These are phyloP conservation scores for Heterodera carotae DNA, from an alignment of 1,140 invertebrate species.

Conservation along the genomic window DNA sequence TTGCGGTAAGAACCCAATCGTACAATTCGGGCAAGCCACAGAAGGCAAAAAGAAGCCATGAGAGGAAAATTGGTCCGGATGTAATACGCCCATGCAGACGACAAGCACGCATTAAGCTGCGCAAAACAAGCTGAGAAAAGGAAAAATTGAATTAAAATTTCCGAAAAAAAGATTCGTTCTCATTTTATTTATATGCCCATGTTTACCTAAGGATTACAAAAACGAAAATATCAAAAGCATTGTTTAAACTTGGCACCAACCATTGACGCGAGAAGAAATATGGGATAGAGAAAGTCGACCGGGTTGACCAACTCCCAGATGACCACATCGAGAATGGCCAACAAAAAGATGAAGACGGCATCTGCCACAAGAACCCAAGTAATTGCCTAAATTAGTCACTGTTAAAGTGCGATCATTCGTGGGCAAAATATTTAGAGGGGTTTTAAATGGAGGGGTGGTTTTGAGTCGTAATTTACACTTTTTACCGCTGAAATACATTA, in stretches of 20 bases:
- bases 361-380: conserved; percentile 43
- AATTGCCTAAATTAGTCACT: conserved; percentile 45
- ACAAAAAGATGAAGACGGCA: conserved; percentile 43
- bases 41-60: conserved; percentile 49
- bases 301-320: conserved; percentile 31
- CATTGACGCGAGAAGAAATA: conserved; percentile 48
- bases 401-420: too few species aligned
- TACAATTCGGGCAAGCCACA: conserved; percentile 54
- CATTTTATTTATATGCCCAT: too few species aligned
- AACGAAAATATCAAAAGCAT: background rate
- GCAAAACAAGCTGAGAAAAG: conserved; percentile 42
- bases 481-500: too few species aligned
- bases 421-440: too few species aligned
- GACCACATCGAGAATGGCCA: conserved; percentile 41
- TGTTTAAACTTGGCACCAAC: too few species aligned
- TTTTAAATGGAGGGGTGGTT: too few species aligned
- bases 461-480: too few species aligned
- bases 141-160: too few species aligned
- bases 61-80: conserved; percentile 49
- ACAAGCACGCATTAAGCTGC: conserved; percentile 38
- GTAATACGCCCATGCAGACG: conserved; percentile 47
- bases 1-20: conserved; percentile 32
- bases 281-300: conserved; percentile 51
- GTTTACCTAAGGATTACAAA: too few species aligned
- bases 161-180: too few species aligned